Base-by-base conservation (phyloP, 1,140 invertebrate species). In the Oryctes rhinoceros region DNA sequence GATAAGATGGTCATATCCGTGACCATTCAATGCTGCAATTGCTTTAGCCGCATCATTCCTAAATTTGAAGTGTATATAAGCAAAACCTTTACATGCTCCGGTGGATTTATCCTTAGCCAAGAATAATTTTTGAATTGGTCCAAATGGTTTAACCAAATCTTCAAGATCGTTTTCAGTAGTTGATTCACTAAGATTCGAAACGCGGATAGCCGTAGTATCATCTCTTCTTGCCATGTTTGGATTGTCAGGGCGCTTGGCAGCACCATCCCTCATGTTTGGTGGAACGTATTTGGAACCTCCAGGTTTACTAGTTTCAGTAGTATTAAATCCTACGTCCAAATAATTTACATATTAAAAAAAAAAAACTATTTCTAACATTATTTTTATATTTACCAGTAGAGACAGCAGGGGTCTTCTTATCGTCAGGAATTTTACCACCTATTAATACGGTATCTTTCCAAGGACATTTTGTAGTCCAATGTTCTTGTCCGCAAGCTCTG, bases 1-100 rank as follows among this genome's bases (percentile, higher is more conserved):
- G 87, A 99, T 99, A 78, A 99, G 91, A 91, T 99, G 98, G 90
- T 99, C 98, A 88, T 99, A 99, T 81, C 98, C 98, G 89, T 96
- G 95, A 3, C 98, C 98, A 88, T 99, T 96, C 5, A 99, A 92
- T 65, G 91, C 91, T 80, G 92, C 89, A 84, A 99, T 99, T 80
- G 98, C 98, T 85, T 94, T 93, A 18, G 96, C 94, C 49, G 98
- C 98, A 89, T 98, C 96, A 84, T 93, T 92, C 83, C 93, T 91
- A 80, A 93, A 93, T 87, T 96, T 96, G 88, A 97, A 99, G 86
- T 98, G 98, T 71, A 99, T 95, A 86, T 99, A 99, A 44, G 98
- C 98, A 90, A 99, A 99, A 74, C 95, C 95, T 90, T 96, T 96
- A 89, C 95, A 96, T n/a, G 92, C 88, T 37, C 95, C 94, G 81